Base-by-base conservation (phyloP, 2,797 vertebrate genomes). In the Sternarchorhynchus goeldii region DNA sequence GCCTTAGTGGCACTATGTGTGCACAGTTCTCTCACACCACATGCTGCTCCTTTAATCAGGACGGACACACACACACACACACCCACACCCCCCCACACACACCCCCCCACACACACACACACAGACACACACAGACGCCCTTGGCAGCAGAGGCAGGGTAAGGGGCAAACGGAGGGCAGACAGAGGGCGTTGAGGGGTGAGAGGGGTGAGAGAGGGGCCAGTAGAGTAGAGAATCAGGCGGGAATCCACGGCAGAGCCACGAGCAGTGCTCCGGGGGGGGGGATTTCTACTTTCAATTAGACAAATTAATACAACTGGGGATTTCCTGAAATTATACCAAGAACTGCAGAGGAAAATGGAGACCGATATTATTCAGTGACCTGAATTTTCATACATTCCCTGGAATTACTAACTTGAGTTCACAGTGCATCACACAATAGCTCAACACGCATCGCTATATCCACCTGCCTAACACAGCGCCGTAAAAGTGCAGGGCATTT, bases 11-110 rank as follows among this genome's bases (percentile, higher is more conserved):
- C 85, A 76, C 89, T 84, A 88, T 85, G 82, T 81, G 56, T 62
- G 71, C 60, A 59, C 73, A 84, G 81, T 86, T 76, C 77, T 87
- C 75, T 86, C 88, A 85, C 88, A 90, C 90, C 91, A 85, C 91
- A 91, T 88, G 89, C 89, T 91, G 90, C 85, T 92, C 81, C 87
- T 90, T 92, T 91, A 93, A 92, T 91, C 88, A 89, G 90, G 87
- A 84, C 88, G 90, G 90, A 92, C 91, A 91, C 90, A 29, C 72
- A 74, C 86, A 87, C 85, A 86, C 85, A 87, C 89, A 88, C 82
- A 79, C 82, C 89, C 88, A 91, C 89, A 90, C 90, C 90, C 18
- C 65, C 58, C 64, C 53, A 34, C 6, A 32, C 2, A 17, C 20
- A 36, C 3, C 53, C 12, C 66, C 25, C 0, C 25, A 25, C 25